Base-by-base conservation (phyloP, 64 coral and sea anemone genomes). In the Platygyra sinensis region DNA sequence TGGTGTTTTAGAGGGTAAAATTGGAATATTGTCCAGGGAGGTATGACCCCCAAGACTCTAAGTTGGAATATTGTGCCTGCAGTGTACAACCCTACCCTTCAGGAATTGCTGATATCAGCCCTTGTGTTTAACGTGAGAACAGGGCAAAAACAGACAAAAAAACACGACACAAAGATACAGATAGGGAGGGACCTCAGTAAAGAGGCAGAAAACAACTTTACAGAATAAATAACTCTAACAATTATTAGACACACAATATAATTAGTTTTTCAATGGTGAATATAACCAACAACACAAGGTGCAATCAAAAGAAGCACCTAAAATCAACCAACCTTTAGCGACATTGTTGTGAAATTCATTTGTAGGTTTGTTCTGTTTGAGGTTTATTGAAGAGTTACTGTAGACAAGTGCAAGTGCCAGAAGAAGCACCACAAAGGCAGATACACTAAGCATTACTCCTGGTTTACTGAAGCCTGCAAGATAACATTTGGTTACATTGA, bases 381-480 rank as follows among this genome's bases (percentile, higher is more conserved):
- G 83, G 6, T 72, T 27, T 12, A 72, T 72, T 86, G 31, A 33
- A 51, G 61, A 10, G 13, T 18, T 17, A 57, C 22, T 55, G 20
- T 22, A 57, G 20, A 38, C 22, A 19, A 86, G 30, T 86, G 18
- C 31, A 86, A 86, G 73, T 22, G 83, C 83, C 14, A 86, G 63
- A 86, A 86, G 83, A 14, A 86, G 36, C 18, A 86, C 32, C 83
- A 86, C 29, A 86, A 72, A 17, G 30, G 27, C 82, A 86, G 69
- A 4, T 24, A 77, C 18, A 52, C 0, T 24, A 72, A 72, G 17
- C 30, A 51, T 32, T 46, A 71, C 30, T 49, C 63, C 30, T 72
- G 5, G 33, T 86, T 51, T 72, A 46, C 64, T 46, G 20, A 72
- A 2, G 20, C 83, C 83, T 72, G 83, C 63, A 86, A 86, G 83